phyloP scores from a whole-genome alignment of 2,888 invertebrate species.

The Caenorhabditis imperialis region DNA sequence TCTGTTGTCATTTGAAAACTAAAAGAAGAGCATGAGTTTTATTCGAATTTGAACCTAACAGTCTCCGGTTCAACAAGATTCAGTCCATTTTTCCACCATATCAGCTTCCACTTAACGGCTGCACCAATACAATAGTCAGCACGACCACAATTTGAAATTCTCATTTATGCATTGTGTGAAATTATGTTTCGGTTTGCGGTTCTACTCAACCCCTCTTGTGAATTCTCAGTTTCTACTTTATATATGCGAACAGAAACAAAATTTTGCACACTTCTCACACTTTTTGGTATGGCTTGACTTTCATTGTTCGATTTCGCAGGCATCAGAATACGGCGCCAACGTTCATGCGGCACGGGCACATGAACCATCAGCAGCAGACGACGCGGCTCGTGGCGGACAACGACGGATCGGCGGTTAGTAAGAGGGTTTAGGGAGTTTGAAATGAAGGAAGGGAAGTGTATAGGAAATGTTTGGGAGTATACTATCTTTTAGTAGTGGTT shows the following conservation, averaged over 20 bases:
- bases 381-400: constrained; percentile 72
- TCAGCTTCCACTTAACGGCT: constrained; percentile 30
- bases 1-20: constrained; percentile 25
- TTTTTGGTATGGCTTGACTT: constrained; percentile 12
- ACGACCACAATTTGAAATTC: constrained; percentile 29
- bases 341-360: constrained; percentile 75
- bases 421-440: not conserved
- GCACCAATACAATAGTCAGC: constrained; percentile 27
- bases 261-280: constrained; percentile 30
- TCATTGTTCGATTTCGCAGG: constrained; percentile 32
- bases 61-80: too few relatives aligned
- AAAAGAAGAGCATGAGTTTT: constrained; percentile 25
- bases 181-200: constrained; percentile 37
- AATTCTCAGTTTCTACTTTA: too few relatives aligned
- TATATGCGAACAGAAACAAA: constrained; percentile 24
- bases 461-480: not conserved
- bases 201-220: constrained; percentile 29
- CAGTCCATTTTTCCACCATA: constrained; percentile 5
- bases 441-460: not conserved
- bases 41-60: constrained; percentile 6
- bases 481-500: too few relatives aligned
- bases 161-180: constrained; percentile 48
- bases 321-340: constrained; percentile 67
- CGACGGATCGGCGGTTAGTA: constrained; percentile 70
- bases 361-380: constrained; percentile 71